Conservation (phyloP, 2,888 invertebrate species). For the Cryptus viduatorius region DNA sequence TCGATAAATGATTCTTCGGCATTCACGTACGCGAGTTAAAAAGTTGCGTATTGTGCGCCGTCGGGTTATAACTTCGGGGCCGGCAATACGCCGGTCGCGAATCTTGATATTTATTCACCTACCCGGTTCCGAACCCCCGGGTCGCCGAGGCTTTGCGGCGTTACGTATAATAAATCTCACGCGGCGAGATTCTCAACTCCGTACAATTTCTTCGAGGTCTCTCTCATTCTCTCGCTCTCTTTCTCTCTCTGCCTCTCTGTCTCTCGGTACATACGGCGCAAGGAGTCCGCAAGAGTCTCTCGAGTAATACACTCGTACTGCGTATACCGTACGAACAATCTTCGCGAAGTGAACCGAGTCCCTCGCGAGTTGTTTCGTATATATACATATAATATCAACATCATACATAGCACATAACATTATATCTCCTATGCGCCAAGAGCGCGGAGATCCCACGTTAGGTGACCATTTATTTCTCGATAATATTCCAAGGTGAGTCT, state of each 20-base stretch:
- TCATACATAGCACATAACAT: slow-evolving; percentile 55
- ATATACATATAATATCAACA: slow-evolving; percentile 45
- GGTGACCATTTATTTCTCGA: slow-evolving; percentile 69
- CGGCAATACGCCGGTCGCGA: slow-evolving; percentile 53
- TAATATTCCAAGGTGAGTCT: slow-evolving; percentile 68
- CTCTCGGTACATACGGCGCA: slow-evolving; percentile 17
- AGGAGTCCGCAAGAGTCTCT: slow-evolving; percentile 53
- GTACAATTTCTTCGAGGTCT: slow-evolving; percentile 63
- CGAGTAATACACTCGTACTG: slow-evolving; percentile 67
- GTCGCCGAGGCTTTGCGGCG: slow-evolving; percentile 68
- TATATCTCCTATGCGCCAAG: slow-evolving; percentile 50
- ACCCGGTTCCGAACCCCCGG: slow-evolving; percentile 68
- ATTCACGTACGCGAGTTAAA: slow-evolving; percentile 40
- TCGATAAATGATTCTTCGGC: slow-evolving; percentile 65
- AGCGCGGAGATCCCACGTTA: slow-evolving; percentile 65
- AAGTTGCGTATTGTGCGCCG: slow-evolving; percentile 62
- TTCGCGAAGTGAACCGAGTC: slow-evolving; percentile 55
- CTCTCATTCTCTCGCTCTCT: slow-evolving; percentile 29
- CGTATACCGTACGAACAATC: slow-evolving; percentile 57
- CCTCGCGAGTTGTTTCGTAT: slow-evolving; percentile 58
- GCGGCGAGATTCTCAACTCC: slow-evolving; percentile 68
- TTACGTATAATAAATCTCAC: slow-evolving; percentile 69
- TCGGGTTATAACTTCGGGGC: slow-evolving; percentile 51
- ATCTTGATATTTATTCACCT: slow-evolving; percentile 68
- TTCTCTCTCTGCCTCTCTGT: slow-evolving; percentile 8